Conservation (phyloP, 2,113 vertebrate genomes). For the Blennius ocellaris region DNA sequence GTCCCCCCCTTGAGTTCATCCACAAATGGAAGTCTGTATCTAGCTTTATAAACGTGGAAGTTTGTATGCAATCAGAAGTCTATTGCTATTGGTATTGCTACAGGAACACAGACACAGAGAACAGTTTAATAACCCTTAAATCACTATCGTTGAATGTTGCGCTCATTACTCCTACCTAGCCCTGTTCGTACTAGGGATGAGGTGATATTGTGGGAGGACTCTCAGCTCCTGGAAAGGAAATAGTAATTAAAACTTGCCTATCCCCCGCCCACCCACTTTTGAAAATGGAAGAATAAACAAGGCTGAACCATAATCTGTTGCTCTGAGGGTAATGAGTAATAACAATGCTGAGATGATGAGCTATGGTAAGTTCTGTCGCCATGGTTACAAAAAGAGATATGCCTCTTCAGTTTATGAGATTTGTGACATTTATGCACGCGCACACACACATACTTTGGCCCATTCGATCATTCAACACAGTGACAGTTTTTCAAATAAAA, state of each 20-base stretch:
- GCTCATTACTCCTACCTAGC: constrained; percentile 18
- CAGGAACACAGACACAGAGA: background rate
- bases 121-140: constrained; percentile 20
- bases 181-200: constrained; percentile 49
- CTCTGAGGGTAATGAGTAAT: constrained; percentile 72
- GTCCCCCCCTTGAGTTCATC: too few species aligned
- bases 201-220: constrained; percentile 19
- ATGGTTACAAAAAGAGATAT: constrained; percentile 70
- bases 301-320: constrained; percentile 66
- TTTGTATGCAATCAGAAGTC: constrained; percentile 36
- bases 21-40: too few species aligned
- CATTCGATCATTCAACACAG: constrained; percentile 37
- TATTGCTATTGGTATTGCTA: constrained; percentile 15
- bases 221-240: constrained; percentile 45
- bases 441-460: background rate
- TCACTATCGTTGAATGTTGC: constrained; percentile 31
- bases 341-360: constrained; percentile 72
- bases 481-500: constrained; percentile 73
- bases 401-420: constrained; percentile 57
- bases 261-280: constrained; percentile 11
- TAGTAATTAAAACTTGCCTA: constrained; percentile 55
- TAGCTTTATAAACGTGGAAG: constrained; percentile 16
- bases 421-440: background rate
- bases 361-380: constrained; percentile 68
- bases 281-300: constrained; percentile 61